Evolutionary conservation across 2,888 invertebrate species (phyloP).

Genomic region (Reticulitermes lucifugus): DNA sequence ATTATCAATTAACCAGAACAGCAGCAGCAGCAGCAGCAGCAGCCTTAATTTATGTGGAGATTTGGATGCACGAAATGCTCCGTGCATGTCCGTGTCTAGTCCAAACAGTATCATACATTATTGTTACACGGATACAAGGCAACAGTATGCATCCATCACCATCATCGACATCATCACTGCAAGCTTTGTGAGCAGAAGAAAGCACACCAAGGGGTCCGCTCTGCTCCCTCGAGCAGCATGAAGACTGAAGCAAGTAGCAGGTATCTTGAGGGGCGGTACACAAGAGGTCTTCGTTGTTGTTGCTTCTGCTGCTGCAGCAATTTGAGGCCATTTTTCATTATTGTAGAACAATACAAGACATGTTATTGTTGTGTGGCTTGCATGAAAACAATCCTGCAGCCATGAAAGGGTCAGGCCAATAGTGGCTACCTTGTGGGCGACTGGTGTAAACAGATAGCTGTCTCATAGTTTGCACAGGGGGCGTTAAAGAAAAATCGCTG

Average conservation of each 20-base stretch:
- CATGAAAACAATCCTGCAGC: background rate
- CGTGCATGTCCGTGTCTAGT: background rate
- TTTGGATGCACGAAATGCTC: background rate
- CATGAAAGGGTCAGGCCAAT: background rate
- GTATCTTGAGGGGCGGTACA: conserved; percentile 11
- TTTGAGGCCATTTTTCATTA: conserved; percentile 32
- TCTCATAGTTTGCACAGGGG: background rate
- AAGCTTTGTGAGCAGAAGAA: conserved; percentile 15
- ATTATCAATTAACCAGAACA: background rate
- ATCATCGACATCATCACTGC: conserved; percentile 30
- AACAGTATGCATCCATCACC: conserved; percentile 21
- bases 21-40: background rate
- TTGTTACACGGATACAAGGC: conserved; percentile 8
- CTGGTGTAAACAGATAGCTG: background rate
- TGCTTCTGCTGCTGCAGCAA: conserved; percentile 10
- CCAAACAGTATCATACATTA: conserved; percentile 17
- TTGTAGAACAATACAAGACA: conserved; percentile 28
- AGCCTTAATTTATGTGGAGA: conserved; percentile 1
- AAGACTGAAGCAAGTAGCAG: background rate
- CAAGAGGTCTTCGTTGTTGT: background rate
- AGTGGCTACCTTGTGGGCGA: background rate
- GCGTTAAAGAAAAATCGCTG: no score
- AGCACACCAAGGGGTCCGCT: background rate
- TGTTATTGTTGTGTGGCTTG: background rate
- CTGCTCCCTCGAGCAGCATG: background rate